Evolutionary conservation across 2,113 vertebrate genomes (phyloP).

Genomic region (Gadus chalcogrammus): DNA sequence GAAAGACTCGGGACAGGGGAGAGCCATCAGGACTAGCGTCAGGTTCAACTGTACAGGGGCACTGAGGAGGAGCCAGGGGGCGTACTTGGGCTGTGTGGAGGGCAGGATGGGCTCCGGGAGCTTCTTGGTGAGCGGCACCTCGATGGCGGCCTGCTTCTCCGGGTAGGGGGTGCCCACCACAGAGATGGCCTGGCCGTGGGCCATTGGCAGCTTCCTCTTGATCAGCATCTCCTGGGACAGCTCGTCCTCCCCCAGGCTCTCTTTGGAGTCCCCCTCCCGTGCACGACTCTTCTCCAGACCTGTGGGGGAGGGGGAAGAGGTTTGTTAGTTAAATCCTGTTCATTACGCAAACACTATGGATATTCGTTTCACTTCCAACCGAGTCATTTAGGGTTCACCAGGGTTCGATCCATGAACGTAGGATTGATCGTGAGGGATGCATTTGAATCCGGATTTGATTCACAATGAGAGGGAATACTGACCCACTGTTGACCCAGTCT

Average conservation of each 20-base stretch:
- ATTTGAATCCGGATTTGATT: too few species aligned
- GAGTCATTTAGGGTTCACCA: neutral
- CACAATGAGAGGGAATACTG: too few species aligned
- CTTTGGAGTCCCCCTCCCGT: slow-evolving; percentile 61
- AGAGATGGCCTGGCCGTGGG: slow-evolving; percentile 86
- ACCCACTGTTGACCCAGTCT: too few species aligned
- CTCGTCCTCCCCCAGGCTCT: slow-evolving; percentile 59
- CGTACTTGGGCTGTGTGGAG: slow-evolving; percentile 80
- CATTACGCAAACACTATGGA: neutral
- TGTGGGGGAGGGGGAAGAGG: slow-evolving; percentile 28
- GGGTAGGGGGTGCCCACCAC: slow-evolving; percentile 79
- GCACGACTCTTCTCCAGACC: slow-evolving; percentile 83
- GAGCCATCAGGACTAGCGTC: too few species aligned
- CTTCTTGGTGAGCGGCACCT: slow-evolving; percentile 74
- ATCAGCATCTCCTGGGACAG: slow-evolving; percentile 76
- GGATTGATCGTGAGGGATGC: too few species aligned
- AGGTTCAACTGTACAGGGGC: too few species aligned
- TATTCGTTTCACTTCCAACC: neutral
- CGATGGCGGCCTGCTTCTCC: slow-evolving; percentile 31
- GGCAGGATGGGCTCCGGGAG: slow-evolving; percentile 89
- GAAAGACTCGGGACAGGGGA: too few species aligned
- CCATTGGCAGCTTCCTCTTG: slow-evolving; percentile 74
- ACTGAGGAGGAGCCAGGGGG: neutral
- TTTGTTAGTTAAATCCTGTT: neutral
- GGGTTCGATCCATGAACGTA: too few species aligned